Conservation (phyloP, 2,113 vertebrate species). For the Upupa epops region DNA sequence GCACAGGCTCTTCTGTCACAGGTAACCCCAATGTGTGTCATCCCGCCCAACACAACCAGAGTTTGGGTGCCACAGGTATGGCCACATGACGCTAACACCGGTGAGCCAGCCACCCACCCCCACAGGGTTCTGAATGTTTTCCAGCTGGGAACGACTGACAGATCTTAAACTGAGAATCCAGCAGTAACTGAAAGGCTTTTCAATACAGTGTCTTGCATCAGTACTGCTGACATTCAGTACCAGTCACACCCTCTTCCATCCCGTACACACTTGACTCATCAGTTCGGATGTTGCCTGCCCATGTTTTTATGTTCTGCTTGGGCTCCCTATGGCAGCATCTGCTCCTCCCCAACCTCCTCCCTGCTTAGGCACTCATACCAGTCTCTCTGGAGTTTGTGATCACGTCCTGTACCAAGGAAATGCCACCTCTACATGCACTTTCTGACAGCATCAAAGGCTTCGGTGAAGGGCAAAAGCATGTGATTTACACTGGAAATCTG, state of each 20-base stretch:
- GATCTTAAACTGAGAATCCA: not conserved
- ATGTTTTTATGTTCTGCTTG: not conserved
- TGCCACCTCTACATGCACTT: not conserved
- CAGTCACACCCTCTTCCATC: not conserved
- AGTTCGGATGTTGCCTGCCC: not conserved
- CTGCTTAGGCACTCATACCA: not conserved
- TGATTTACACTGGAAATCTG: not conserved
- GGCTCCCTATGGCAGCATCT: not conserved
- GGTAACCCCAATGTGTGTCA: rapidly evolving
- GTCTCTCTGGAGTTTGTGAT: not conserved
- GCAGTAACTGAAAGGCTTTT: not conserved
- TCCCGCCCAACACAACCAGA: rapidly evolving
- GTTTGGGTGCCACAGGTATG: not conserved
- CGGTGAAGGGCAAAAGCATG: rapidly evolving
- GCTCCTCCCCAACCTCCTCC: not conserved
- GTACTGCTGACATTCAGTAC: not conserved
- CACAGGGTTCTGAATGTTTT: not conserved
- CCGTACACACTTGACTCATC: not conserved
- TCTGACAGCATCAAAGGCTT: not conserved
- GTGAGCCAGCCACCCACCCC: not conserved
- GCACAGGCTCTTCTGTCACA: rapidly evolving
- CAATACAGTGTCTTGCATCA: not conserved
- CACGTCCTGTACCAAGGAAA: not conserved
- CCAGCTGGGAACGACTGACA: not conserved
- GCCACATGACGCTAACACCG: rapidly evolving